These are phyloP conservation scores for Pristionchus fissidentatus DNA, from an alignment of 2,888 invertebrate species.

Conservation along the genomic window DNA sequence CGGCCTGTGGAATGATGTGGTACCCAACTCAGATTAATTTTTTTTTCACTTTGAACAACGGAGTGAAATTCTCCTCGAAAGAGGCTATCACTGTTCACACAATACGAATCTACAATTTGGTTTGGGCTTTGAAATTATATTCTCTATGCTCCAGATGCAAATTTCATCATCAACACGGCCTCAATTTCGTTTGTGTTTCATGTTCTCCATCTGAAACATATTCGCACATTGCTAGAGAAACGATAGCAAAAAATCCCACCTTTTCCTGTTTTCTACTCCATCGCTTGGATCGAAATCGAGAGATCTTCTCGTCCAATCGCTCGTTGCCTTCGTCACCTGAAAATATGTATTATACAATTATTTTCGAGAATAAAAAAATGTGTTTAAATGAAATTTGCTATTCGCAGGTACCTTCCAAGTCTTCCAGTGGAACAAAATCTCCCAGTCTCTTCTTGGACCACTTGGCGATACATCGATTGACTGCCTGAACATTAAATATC, in stretches of 20 bases:
- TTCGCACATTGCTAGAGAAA: background rate
- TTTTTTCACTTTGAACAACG: too few relatives aligned
- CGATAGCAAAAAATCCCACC: background rate
- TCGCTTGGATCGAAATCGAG: background rate
- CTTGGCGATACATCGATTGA: slow-evolving; percentile 46
- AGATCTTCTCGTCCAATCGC: slow-evolving; percentile 24
- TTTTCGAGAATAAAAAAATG: background rate
- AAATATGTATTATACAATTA: background rate
- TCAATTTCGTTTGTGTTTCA: background rate
- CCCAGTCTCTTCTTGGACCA: slow-evolving; percentile 37
- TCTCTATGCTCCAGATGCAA: background rate
- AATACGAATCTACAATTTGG: too few relatives aligned
- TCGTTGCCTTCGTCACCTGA: background rate
- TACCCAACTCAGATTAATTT: too few relatives aligned
- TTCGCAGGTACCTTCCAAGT: slow-evolving; percentile 28
- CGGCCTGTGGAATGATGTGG: too few relatives aligned
- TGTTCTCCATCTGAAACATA: too few relatives aligned
- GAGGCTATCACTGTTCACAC: too few relatives aligned
- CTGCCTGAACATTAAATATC: too few relatives aligned
- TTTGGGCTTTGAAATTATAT: background rate
- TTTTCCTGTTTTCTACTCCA: slow-evolving; percentile 34
- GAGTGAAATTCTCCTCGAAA: too few relatives aligned
- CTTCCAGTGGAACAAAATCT: slow-evolving; percentile 49
- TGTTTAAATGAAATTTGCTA: too few relatives aligned
- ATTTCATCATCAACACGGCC: background rate